These are phyloP conservation scores for Elephas maximus DNA, from an alignment of 2,113 vertebrate species.

Conservation along the genomic window DNA sequence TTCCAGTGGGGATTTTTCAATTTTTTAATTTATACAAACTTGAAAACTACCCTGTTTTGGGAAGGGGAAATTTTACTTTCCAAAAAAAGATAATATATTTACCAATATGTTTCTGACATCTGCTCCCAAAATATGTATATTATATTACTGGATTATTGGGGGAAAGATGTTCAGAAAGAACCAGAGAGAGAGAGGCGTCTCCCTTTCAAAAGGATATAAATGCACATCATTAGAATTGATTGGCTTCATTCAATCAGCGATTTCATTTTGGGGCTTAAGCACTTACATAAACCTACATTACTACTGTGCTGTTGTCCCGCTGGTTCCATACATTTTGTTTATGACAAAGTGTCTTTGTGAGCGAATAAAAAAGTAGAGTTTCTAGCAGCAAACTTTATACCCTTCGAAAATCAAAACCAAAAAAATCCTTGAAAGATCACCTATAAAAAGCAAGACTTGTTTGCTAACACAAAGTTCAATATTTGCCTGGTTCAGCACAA, in stretches of 20 bases:
- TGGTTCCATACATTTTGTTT: slow-evolving; percentile 10
- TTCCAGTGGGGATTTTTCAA: slow-evolving; percentile 72
- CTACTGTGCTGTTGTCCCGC: not conserved
- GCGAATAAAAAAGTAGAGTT: not conserved
- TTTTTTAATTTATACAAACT: slow-evolving; percentile 75
- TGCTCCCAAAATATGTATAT: slow-evolving; percentile 42
- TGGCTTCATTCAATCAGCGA: slow-evolving; percentile 20
- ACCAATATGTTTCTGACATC: slow-evolving; percentile 54
- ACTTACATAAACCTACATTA: slow-evolving; percentile 69
- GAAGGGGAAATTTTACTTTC: slow-evolving; percentile 58
- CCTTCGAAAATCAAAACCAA: slow-evolving; percentile 42
- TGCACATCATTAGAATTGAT: slow-evolving; percentile 29
- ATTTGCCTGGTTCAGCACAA: slow-evolving; percentile 59
- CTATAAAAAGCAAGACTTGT: slow-evolving; percentile 64
- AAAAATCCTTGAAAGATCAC: slow-evolving; percentile 53
- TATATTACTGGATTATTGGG: slow-evolving; percentile 46
- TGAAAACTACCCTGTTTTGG: slow-evolving; percentile 70
- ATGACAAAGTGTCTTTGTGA: slow-evolving; percentile 37
- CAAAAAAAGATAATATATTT: slow-evolving; percentile 62
- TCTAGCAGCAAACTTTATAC: slow-evolving; percentile 41
- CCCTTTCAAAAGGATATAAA: slow-evolving; percentile 62
- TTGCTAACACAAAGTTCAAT: slow-evolving; percentile 67
- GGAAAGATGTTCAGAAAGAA: slow-evolving; percentile 38
- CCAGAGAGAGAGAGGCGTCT: slow-evolving; percentile 8
- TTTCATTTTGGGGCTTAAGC: slow-evolving; percentile 72